Evolutionary conservation across 1,140 invertebrate genomes (phyloP), one percentile per base, ranked within the genome.

Genomic region (Aphelenchoides avenae): DNA sequence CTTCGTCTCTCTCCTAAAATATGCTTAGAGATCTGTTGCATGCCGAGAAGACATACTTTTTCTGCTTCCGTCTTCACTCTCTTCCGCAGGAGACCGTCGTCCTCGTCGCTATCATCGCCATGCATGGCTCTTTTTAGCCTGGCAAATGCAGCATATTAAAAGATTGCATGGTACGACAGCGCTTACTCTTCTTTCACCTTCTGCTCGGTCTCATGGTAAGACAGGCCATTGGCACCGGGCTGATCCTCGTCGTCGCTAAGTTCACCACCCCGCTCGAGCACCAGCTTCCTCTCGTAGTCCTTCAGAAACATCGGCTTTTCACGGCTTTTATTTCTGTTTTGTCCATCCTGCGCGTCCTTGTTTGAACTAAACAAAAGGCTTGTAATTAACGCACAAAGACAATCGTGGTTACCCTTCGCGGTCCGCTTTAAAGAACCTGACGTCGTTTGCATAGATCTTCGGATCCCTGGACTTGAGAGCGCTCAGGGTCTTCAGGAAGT

Each of bases 381-480:
- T n/a, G n/a, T n/a, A n/a, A n/a, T n/a, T n/a, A n/a, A n/a, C n/a
- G n/a, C n/a, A n/a, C n/a, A n/a, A n/a, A n/a, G n/a, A n/a, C n/a
- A n/a, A n/a, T n/a, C n/a, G n/a, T n/a, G n/a, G n/a, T n/a, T n/a
- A n/a, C n/a, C n/a, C n/a, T 34, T 30, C 39, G 27, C 9, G 65
- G 42, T 47, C 63, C 22, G 83, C 75, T 58, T 83, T 77, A 78
- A 91, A 93, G 75, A 89, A 92, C 41, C 81, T 84, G 9, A 83
- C 80, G 56, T 84, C 82, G 47, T 85, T 81, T 68, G 92, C 83
- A 80, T 93, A 93, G 61, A 92, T 91, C 65, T 82, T 83, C 0
- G 89, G 87, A 81, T 93, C 87, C 77, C 88, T 88, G 29, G 84
- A 87, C 76, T 92, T 94, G 5, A 95, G 77, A 52, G 83, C 85